Conservation (phyloP, 2,888 invertebrate genomes). For the Eilema depressum region DNA sequence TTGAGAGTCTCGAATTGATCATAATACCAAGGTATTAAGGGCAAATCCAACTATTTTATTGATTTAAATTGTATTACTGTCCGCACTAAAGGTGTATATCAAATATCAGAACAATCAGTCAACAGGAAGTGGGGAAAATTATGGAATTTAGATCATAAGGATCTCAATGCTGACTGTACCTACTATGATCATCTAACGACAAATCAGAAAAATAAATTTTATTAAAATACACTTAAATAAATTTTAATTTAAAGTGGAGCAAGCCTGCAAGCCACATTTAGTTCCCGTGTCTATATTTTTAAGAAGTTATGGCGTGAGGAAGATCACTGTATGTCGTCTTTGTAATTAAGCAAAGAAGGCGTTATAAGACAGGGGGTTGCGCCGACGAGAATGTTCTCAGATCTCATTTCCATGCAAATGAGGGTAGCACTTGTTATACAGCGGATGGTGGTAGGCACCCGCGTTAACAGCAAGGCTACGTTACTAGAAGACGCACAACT, state of each 20-base stretch:
- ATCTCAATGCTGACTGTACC: too few species aligned
- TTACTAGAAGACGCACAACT: conserved; percentile 46
- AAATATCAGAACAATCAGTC: too few species aligned
- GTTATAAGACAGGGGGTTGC: conserved; percentile 75
- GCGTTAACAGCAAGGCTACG: conserved; percentile 52
- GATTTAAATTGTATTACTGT: too few species aligned
- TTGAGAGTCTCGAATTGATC: too few species aligned
- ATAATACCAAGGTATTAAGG: too few species aligned
- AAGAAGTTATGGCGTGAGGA: conserved; percentile 49
- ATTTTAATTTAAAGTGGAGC: neutral
- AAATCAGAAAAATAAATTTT: neutral
- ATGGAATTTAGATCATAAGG: too few species aligned
- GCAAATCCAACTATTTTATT: too few species aligned
- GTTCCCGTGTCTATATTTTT: conserved; percentile 38
- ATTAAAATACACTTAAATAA: neutral
- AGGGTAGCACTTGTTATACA: conserved; percentile 76
- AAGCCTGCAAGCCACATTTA: neutral
- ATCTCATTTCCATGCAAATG: conserved; percentile 86
- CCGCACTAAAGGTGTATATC: too few species aligned
- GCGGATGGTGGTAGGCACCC: conserved; percentile 62
- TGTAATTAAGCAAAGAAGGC: conserved; percentile 84
- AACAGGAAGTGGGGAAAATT: too few species aligned
- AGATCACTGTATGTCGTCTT: conserved; percentile 72
- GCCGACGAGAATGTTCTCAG: conserved; percentile 77
- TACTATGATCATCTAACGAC: conserved; percentile 29